Evolutionary conservation across 1,140 invertebrate species (phyloP).

Genomic region (Drosophila quadrilineata): DNA sequence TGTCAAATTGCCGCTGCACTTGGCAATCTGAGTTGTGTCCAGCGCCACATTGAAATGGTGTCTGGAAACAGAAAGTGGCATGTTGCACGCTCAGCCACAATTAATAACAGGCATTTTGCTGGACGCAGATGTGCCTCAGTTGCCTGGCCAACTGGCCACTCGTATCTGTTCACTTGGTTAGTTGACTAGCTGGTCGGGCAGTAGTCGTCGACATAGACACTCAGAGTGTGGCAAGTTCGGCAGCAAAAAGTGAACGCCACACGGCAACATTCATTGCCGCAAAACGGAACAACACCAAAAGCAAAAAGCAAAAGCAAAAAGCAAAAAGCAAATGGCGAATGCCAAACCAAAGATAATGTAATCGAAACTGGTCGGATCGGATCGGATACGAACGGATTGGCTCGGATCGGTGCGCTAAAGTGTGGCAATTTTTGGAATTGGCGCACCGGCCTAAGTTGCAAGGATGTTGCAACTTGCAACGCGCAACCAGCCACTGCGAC

Average conservation of each 20-base stretch:
- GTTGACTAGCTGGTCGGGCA: slow-evolving; percentile 1
- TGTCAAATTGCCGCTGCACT: slow-evolving; percentile 65
- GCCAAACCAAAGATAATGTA: slow-evolving; percentile 64
- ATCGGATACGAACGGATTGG: slow-evolving; percentile 78
- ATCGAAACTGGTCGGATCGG: slow-evolving; percentile 77
- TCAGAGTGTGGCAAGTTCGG: slow-evolving; percentile 72
- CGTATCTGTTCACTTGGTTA: too few relatives aligned
- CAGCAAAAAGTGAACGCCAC: slow-evolving; percentile 64
- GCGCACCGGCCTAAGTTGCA: slow-evolving; percentile 25
- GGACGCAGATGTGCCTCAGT: not conserved
- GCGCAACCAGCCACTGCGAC: not conserved
- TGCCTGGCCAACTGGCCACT: slow-evolving; percentile 25
- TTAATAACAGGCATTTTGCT: too few relatives aligned
- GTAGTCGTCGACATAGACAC: slow-evolving; percentile 63
- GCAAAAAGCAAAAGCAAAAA: slow-evolving; percentile 20
- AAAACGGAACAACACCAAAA: slow-evolving; percentile 71
- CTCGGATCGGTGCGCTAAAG: slow-evolving; percentile 55
- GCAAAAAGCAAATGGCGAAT: slow-evolving; percentile 36
- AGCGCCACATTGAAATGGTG: not conserved
- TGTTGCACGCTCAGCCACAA: not conserved
- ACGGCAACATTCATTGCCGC: slow-evolving; percentile 66
- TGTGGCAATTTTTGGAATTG: slow-evolving; percentile 67
- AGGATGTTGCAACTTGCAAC: slow-evolving; percentile 34
- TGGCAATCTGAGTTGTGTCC: slow-evolving; percentile 53
- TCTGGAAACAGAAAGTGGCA: slow-evolving; percentile 60